Conservation (phyloP, 1,140 invertebrate genomes). For the Cephus cinctus region DNA sequence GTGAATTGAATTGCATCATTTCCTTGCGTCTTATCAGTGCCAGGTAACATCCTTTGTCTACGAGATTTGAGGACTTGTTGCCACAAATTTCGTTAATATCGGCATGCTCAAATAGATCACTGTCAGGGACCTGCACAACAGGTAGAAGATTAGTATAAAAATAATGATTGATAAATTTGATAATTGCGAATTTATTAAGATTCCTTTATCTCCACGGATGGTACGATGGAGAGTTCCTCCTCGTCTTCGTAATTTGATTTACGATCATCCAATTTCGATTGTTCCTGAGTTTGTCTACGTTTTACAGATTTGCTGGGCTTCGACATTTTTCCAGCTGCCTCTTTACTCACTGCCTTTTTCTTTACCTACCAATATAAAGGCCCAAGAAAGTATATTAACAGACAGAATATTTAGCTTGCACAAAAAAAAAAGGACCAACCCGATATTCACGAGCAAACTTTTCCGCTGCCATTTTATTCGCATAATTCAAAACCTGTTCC, state of each 20-base stretch:
- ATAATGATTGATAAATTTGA: not conserved
- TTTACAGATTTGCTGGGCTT: constrained; percentile 20
- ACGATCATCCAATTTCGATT: constrained; percentile 10
- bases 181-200: too few species aligned
- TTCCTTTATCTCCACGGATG: not conserved
- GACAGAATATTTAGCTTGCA: not conserved
- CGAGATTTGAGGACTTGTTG: constrained; percentile 22
- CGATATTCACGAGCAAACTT: constrained; percentile 41
- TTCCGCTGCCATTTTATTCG: constrained; percentile 48
- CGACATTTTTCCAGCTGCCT: constrained; percentile 10
- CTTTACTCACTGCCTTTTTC: constrained; percentile 15
- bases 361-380: constrained; percentile 5
- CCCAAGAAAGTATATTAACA: too few species aligned
- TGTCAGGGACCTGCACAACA: constrained; percentile 69
- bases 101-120: constrained; percentile 68
- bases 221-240: constrained; percentile 9
- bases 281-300: constrained; percentile 9
- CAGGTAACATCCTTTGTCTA: constrained; percentile 68
- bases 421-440: constrained; percentile 18
- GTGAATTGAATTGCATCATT: constrained; percentile 71
- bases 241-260: constrained; percentile 11
- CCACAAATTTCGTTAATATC: constrained; percentile 37
- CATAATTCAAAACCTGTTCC: constrained; percentile 42
- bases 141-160: not conserved
- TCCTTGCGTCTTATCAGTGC: constrained; percentile 71